Evolutionary conservation across 2,888 invertebrate species (phyloP), one percentile per base, ranked within the genome.

Genomic region (Acronicta psi): DNA sequence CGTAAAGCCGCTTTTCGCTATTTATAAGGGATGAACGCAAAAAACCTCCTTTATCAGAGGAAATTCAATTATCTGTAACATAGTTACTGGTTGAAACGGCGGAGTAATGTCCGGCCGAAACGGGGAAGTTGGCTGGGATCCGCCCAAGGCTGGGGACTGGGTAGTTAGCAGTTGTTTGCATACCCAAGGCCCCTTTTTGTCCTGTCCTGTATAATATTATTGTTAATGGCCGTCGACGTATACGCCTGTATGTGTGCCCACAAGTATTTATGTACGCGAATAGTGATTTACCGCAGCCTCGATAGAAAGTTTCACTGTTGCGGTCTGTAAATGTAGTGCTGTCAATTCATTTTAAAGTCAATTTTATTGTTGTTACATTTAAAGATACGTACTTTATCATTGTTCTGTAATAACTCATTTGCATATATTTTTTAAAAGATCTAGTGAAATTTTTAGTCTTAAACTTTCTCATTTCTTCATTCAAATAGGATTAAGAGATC

Each of bases 131-230:
- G 38, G 44, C 34, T 43, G 58, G 61, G 52, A 40, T 51, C 34
- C 61, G 67, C 52, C 69, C 73, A 11, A 29, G 29, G 29, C 29
- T 29, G 29, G 49, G 51, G 74, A 73, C 66, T 63, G 68, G 77
- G 76, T 76, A 75, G 80, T 83, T 83, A 77, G 62, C 64, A 75
- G 73, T 85, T 87, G 86, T 87, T 87, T 87, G 85, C 83, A 85
- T 87, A 83, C 80, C 80, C 64, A 78, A 55, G 67, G 41, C 66
- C 75, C 77, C 64, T 66, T 72, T 67, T 60, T 57, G 62, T 55
- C 51, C 61, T 51, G 42, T 41, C 53, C 75, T 57, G 59, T 65
- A 70, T 68, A 73, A 76, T 61, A 41, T 47, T 51, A 59, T 75
- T 72, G 58, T 67, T 62, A 50, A 63, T 66, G 43, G 56, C 46